These are phyloP conservation scores for Drosophila ezoana DNA, from an alignment of 2,888 invertebrate species.

Conservation along the genomic window DNA sequence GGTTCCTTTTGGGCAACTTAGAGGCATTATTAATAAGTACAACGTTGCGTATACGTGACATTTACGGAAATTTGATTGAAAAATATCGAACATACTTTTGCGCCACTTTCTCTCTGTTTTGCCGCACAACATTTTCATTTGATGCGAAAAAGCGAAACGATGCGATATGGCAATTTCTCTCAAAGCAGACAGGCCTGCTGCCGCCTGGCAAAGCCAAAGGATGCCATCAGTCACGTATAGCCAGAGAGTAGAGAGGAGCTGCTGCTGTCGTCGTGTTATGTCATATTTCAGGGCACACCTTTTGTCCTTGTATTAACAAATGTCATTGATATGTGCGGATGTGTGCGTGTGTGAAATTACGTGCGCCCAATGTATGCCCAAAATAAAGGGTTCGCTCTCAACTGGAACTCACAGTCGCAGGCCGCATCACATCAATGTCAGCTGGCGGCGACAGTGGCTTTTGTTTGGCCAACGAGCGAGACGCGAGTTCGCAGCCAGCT, in stretches of 20 bases:
- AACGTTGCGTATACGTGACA: slow-evolving; percentile 73
- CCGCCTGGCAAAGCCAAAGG: background rate
- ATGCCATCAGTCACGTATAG: slow-evolving; percentile 53
- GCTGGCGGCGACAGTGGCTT: slow-evolving; percentile 51
- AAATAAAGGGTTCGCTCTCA: slow-evolving; percentile 32
- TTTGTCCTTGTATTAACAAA: slow-evolving; percentile 49
- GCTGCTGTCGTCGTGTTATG: slow-evolving; percentile 37
- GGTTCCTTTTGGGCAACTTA: slow-evolving; percentile 12
- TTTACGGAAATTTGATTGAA: slow-evolving; percentile 77
- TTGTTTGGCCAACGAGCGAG: slow-evolving; percentile 54
- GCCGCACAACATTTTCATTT: slow-evolving; percentile 59
- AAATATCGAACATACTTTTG: slow-evolving; percentile 65
- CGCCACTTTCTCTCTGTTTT: slow-evolving; percentile 31
- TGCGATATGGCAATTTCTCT: slow-evolving; percentile 60
- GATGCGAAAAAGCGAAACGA: slow-evolving; percentile 54
- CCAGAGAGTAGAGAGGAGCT: slow-evolving; percentile 6
- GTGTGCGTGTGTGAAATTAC: slow-evolving; percentile 48
- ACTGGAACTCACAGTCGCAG: background rate
- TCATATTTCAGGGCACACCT: slow-evolving; percentile 57
- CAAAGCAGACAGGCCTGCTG: slow-evolving; percentile 6
- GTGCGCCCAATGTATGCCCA: slow-evolving; percentile 32
- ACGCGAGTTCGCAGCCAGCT: slow-evolving; percentile 5
- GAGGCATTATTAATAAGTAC: slow-evolving; percentile 71
- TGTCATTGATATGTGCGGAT: slow-evolving; percentile 54
- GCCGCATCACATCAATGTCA: slow-evolving; percentile 39